These are phyloP conservation scores for Semicossyphus pulcher DNA, from an alignment of 2,113 vertebrate genomes.

Conservation along the genomic window DNA sequence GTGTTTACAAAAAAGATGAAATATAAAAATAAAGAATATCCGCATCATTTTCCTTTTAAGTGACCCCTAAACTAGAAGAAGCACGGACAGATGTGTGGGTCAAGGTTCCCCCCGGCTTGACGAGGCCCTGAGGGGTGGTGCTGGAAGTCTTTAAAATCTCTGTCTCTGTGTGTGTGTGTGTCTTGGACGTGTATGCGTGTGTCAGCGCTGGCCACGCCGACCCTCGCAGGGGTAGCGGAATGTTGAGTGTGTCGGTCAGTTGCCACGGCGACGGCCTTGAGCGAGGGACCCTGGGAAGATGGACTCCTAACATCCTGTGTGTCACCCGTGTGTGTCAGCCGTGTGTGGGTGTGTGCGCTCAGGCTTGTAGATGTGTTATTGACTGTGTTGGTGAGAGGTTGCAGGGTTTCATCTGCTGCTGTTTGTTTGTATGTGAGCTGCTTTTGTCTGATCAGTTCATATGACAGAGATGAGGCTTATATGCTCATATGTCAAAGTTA, in stretches of 20 bases:
- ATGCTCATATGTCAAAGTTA: neutral
- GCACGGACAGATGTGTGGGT: constrained; percentile 62
- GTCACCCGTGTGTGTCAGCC: constrained; percentile 56
- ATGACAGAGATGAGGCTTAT: neutral
- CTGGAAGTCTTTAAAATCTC: constrained; percentile 16
- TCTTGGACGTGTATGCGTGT: constrained; percentile 8
- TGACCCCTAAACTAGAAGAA: constrained; percentile 37
- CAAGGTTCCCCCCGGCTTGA: constrained; percentile 33
- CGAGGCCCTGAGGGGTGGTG: constrained; percentile 39
- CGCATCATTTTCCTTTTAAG: neutral
- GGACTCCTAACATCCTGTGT: constrained; percentile 81
- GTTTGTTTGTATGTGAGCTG: constrained; percentile 27
- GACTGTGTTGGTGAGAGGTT: constrained; percentile 62
- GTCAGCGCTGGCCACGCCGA: constrained; percentile 49
- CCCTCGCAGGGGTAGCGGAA: constrained; percentile 75
- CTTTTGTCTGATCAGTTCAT: neutral
- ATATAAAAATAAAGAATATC: neutral
- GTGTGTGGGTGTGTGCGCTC: constrained; percentile 53
- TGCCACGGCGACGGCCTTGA: constrained; percentile 71
- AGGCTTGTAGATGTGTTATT: constrained; percentile 51
- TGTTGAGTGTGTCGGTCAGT: constrained; percentile 75
- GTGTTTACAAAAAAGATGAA: neutral
- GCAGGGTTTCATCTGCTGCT: constrained; percentile 49
- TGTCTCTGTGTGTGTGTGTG: constrained; percentile 4
- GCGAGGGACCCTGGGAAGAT: constrained; percentile 81